phyloP scores from a whole-genome alignment of 1,140 invertebrate species.

The Eupristina koningsbergeri region DNA sequence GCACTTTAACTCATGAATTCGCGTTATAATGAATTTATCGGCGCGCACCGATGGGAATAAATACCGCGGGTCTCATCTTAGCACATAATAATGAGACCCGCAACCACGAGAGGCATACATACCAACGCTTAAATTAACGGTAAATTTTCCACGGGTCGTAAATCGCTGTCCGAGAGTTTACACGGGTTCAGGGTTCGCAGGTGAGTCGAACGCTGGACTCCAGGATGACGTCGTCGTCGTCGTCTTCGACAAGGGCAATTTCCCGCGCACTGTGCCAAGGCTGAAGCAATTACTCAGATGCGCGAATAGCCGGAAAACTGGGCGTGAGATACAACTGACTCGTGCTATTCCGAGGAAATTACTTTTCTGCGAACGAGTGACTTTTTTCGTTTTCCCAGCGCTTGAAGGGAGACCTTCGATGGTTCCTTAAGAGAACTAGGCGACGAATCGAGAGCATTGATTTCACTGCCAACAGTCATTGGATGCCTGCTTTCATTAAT shows the following conservation, averaged over 20 bases:
- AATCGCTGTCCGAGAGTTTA: not conserved
- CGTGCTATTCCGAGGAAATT: not conserved
- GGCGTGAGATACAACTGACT: not conserved
- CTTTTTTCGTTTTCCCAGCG: not conserved
- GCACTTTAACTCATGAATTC: not conserved
- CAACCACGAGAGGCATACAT: not conserved
- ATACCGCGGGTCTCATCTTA: not conserved
- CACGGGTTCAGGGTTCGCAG: not conserved
- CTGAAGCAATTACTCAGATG: constrained; percentile 52
- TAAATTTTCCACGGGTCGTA: constrained; percentile 4
- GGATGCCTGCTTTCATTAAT: not conserved
- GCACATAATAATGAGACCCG: not conserved
- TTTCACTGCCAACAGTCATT: not conserved
- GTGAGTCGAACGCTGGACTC: not conserved
- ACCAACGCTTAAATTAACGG: too few relatives aligned
- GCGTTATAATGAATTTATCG: not conserved
- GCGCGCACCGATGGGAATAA: not conserved
- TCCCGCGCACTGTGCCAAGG: constrained; percentile 57
- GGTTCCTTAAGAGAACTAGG: not conserved
- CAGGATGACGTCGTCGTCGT: not conserved
- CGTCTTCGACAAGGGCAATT: constrained; percentile 14
- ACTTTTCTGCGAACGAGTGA: not conserved
- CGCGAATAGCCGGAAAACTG: not conserved
- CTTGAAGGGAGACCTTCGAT: not conserved
- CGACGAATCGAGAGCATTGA: not conserved